Conservation (phyloP, 2,888 invertebrate genomes). For the Apotomis turbidana region DNA sequence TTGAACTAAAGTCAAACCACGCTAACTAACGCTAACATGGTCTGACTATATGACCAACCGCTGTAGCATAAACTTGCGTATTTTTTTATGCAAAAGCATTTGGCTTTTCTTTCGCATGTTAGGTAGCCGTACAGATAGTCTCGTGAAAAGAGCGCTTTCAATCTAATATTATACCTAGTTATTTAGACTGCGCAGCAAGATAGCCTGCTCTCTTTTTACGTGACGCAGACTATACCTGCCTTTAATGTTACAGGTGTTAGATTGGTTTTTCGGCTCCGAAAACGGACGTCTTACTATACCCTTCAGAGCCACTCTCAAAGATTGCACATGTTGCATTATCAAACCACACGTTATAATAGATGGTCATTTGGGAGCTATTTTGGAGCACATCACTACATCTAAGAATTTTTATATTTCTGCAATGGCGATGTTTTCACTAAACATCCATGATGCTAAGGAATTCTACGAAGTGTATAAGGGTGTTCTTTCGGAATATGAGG, state of each 20-base stretch:
- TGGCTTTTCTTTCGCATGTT: too few relatives aligned
- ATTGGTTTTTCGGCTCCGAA: constrained; percentile 68
- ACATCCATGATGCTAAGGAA: constrained; percentile 91
- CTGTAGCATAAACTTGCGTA: too few relatives aligned
- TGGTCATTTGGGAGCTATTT: constrained; percentile 88
- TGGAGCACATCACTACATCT: constrained; percentile 87
- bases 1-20: too few relatives aligned
- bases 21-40: too few relatives aligned
- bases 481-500: constrained; percentile 89
- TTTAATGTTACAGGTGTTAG: constrained; percentile 60
- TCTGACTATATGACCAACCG: too few relatives aligned
- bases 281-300: constrained; percentile 63
- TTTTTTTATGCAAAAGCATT: too few relatives aligned
- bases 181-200: too few relatives aligned
- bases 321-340: constrained; percentile 91
- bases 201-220: too few relatives aligned
- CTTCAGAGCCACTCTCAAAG: constrained; percentile 83
- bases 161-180: too few relatives aligned
- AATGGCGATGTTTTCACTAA: constrained; percentile 91
- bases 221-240: too few relatives aligned
- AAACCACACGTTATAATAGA: constrained; percentile 95
- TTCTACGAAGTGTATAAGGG: constrained; percentile 97
- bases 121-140: too few relatives aligned
- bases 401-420: constrained; percentile 90
- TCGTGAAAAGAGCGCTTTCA: too few relatives aligned